Evolutionary conservation across 2,113 vertebrate genomes (phyloP).

Genomic region (Limanda limanda): DNA sequence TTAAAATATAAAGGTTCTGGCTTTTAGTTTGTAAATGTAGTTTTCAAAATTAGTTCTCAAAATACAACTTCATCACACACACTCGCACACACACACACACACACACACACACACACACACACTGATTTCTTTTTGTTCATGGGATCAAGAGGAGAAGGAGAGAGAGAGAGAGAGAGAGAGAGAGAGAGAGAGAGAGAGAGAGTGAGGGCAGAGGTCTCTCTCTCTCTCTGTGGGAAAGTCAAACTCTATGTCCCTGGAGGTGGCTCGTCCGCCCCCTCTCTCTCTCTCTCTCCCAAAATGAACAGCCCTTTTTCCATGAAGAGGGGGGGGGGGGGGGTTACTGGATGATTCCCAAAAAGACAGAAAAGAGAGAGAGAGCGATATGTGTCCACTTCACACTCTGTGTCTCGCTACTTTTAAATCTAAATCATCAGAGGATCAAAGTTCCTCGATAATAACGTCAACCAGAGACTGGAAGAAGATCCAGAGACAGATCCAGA

Average conservation of each 20-base stretch:
- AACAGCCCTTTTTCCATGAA: slow-evolving; percentile 77
- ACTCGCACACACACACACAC: too few relatives aligned
- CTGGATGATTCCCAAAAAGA: slow-evolving; percentile 91
- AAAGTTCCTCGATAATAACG: too few relatives aligned
- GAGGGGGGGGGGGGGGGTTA: slow-evolving; percentile 39
- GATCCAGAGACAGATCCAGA: too few relatives aligned
- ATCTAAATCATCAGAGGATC: not conserved
- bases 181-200: too few relatives aligned
- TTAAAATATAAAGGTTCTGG: too few relatives aligned
- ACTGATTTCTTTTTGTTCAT: not conserved
- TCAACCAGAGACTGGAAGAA: too few relatives aligned
- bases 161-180: not conserved
- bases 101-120: not conserved
- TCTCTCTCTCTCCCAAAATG: slow-evolving; percentile 53
- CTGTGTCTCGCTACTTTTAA: slow-evolving; percentile 6
- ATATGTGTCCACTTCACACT: not conserved
- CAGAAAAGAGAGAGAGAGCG: slow-evolving; percentile 28
- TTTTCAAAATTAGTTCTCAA: not conserved
- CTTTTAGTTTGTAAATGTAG: too few relatives aligned
- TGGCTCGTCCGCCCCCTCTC: slow-evolving; percentile 57
- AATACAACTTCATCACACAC: not conserved
- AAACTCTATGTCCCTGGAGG: slow-evolving; percentile 86
- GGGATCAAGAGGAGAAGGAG: not conserved
- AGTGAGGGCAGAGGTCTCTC: slow-evolving; percentile 57
- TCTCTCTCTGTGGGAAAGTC: slow-evolving; percentile 87